A percentile compares a stretch with the other conserved stretches of the same genome.
Conservation (phyloP, 1,140 invertebrate species). For the Monochamus saltuarius region DNA sequence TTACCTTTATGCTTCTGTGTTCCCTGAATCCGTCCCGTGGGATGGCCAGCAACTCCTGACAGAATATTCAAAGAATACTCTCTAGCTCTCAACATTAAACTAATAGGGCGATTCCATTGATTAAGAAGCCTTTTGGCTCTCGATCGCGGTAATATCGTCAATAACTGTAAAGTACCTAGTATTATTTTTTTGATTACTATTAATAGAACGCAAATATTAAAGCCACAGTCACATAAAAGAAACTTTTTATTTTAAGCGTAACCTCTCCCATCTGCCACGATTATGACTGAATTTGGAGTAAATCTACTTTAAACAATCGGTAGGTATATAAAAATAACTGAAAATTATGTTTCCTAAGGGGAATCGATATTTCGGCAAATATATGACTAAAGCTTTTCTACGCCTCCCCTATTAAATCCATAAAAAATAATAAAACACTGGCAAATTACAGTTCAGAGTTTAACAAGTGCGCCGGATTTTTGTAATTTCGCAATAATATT, state of each 20-base stretch:
- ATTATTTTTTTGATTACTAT: constrained; percentile 16
- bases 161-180: constrained; percentile 69
- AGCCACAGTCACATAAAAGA: constrained; percentile 8
- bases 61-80: constrained; percentile 78
- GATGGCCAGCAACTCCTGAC: constrained; percentile 57
- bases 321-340: too few species aligned
- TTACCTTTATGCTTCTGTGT: constrained; percentile 27
- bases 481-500: too few species aligned
- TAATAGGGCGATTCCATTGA: constrained; percentile 75
- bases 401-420: too few species aligned
- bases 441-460: too few species aligned
- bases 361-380: too few species aligned
- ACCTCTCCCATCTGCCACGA: constrained; percentile 66
- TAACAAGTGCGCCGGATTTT: too few species aligned
- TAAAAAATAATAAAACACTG: too few species aligned
- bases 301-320: too few species aligned
- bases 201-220: background rate
- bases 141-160: constrained; percentile 71
- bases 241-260: too few species aligned
- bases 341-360: too few species aligned
- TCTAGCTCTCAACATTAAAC: constrained; percentile 72
- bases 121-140: constrained; percentile 75
- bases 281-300: too few species aligned
- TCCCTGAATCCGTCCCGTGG: constrained; percentile 23
- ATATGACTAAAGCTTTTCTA: too few species aligned